These are phyloP conservation scores for Alsophila aescularia DNA, from an alignment of 2,888 invertebrate species.

Conservation along the genomic window DNA sequence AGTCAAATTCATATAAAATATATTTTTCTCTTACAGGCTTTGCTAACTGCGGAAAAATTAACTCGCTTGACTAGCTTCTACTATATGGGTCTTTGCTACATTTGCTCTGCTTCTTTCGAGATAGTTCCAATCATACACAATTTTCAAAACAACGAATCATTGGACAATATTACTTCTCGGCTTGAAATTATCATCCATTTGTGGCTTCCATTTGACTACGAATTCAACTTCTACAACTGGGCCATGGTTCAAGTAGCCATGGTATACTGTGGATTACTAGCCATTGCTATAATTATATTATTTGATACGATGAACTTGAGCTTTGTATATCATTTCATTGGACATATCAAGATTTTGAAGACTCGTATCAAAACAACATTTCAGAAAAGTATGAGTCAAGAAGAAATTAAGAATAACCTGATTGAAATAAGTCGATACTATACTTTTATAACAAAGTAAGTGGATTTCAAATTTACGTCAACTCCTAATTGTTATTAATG, in stretches of 20 bases:
- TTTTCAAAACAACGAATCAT: neutral
- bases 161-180: neutral
- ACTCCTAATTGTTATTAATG: too few relatives aligned
- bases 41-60: conserved; percentile 30
- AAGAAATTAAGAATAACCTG: conserved; percentile 38
- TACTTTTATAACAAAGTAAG: conserved; percentile 49
- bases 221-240: conserved; percentile 37
- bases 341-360: conserved; percentile 51
- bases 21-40: conserved; percentile 21
- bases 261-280: conserved; percentile 28
- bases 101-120: conserved; percentile 27
- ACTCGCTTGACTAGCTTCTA: conserved; percentile 23
- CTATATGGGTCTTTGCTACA: conserved; percentile 15
- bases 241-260: conserved; percentile 41
- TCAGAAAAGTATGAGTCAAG: conserved; percentile 30
- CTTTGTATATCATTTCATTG: conserved; percentile 50
- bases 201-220: conserved; percentile 42
- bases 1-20: too few relatives aligned
- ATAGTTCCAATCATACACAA: conserved; percentile 9
- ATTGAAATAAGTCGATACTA: conserved; percentile 47
- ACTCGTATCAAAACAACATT: conserved; percentile 39
- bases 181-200: neutral
- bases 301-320: conserved; percentile 48
- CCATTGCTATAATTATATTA: conserved; percentile 31
- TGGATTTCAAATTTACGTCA: neutral